Evolutionary conservation across 2,113 vertebrate species (phyloP), one percentile per base, ranked within the genome.

Genomic region (Pituophis catenifer): DNA sequence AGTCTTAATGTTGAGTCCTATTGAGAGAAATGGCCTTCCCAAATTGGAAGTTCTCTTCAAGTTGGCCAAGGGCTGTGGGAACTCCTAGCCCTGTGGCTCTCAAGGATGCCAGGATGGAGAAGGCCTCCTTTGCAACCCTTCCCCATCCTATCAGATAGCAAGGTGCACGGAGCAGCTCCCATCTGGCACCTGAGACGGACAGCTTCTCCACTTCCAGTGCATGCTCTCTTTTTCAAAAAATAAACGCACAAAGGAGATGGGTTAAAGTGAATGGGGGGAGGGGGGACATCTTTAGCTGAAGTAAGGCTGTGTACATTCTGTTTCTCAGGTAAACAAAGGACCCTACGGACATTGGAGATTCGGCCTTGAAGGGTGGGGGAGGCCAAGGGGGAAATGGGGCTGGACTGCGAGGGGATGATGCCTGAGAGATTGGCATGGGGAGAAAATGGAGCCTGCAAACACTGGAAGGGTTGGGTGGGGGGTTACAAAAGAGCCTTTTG

Each of bases 301-400:
- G 97, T 95, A 96, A 97, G 96, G 97, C 95, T 98, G 97, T 95
- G 95, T 94, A 95, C 96, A 97, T 97, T 97, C 95, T 94, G 94
- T 97, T 97, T 97, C 96, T 98, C 97, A 95, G 96, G 96, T 97
- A 97, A 97, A 97, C 94, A 97, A 97, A 96, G 94, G 95, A 96
- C 96, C 94, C 95, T 96, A 96, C 96, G 96, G 95, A 97, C 95
- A 96, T 95, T 97, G 96, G 97, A 97, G 96, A 96, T 97, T 97
- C 89, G 96, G 94, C 97, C 94, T 97, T 93, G 92, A 55, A 58
- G 12, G 44, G 44, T 6, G n/a, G 9, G 89, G 70, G 65, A 9
- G 33, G 12, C n/a, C 26, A 15, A 24, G 15, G n/a, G 75, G 1
- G 53, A 21, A 59, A 23, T 10, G 53, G 90, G 96, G 91, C 95